Conservation (phyloP, 2,888 invertebrate species). For the Drosophila kanekoi region DNA sequence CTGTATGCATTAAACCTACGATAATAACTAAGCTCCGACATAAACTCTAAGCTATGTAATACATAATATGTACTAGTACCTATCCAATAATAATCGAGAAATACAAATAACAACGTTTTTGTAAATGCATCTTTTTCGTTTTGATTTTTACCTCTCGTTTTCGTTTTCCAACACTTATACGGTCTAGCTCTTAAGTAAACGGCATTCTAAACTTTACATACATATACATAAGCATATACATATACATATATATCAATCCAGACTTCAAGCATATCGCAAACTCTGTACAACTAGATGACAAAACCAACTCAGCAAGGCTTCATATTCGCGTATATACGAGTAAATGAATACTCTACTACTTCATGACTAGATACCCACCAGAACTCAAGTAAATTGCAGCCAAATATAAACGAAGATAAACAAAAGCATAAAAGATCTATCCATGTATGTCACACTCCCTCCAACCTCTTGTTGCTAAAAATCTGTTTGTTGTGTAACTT, state of each 20-base stretch:
- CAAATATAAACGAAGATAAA: slow-evolving; percentile 20
- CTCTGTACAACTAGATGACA: slow-evolving; percentile 54
- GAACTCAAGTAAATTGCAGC: slow-evolving; percentile 51
- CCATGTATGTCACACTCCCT: slow-evolving; percentile 49
- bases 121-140: slow-evolving; percentile 52
- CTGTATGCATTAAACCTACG: slow-evolving; percentile 65
- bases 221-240: slow-evolving; percentile 27
- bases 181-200: slow-evolving; percentile 42
- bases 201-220: slow-evolving; percentile 32
- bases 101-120: slow-evolving; percentile 64
- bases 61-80: slow-evolving; percentile 63
- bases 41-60: slow-evolving; percentile 58
- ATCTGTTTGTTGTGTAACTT: slow-evolving; percentile 66
- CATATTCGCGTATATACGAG: slow-evolving; percentile 15
- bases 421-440: slow-evolving; percentile 12
- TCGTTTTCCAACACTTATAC: slow-evolving; percentile 15
- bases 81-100: slow-evolving; percentile 52
- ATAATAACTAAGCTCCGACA: slow-evolving; percentile 54
- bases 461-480: slow-evolving; percentile 55
- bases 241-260: slow-evolving; percentile 46
- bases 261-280: slow-evolving; percentile 75
- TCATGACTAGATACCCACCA: slow-evolving; percentile 48
- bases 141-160: slow-evolving; percentile 37
- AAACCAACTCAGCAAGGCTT: slow-evolving; percentile 50
- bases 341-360: slow-evolving; percentile 15